Percentiles rank a stretch among this genome's conserved stretches.
Evolutionary conservation across 2,888 invertebrate species (phyloP).

Genomic region (Chymomyza caudatula): DNA sequence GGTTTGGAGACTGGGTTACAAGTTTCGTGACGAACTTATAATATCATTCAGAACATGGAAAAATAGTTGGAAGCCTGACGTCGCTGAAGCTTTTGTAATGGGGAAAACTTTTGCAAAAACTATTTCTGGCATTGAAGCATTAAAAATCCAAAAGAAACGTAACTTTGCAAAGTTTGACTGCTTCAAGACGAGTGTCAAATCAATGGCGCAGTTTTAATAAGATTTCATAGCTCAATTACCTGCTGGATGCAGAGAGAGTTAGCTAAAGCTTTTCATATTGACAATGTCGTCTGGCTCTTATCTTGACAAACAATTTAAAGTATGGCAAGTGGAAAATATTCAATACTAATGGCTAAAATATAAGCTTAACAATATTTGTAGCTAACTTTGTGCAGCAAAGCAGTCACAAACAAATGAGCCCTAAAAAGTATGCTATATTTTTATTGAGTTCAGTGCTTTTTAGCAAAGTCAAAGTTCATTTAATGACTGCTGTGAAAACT

Average conservation of each 20-base stretch:
- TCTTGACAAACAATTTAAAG: not conserved
- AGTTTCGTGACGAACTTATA: not conserved
- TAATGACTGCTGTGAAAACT: slow-evolving; percentile 42
- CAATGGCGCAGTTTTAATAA: not conserved
- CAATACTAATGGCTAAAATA: not conserved
- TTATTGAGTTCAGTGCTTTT: slow-evolving; percentile 14
- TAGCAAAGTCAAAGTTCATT: slow-evolving; percentile 59
- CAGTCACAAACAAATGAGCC: slow-evolving; percentile 8
- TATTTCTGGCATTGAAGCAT: slow-evolving; percentile 11
- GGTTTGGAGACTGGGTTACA: not conserved
- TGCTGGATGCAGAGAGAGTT: not conserved
- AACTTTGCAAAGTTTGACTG: not conserved
- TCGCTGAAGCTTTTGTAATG: not conserved
- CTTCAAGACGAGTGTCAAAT: not conserved
- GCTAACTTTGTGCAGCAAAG: not conserved
- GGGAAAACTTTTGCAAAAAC: slow-evolving; percentile 3
- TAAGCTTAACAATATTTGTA: no score
- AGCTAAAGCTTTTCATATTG: not conserved
- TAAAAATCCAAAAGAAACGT: slow-evolving; percentile 19
- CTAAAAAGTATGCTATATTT: slow-evolving; percentile 45
- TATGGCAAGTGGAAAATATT: not conserved
- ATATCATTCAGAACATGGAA: not conserved
- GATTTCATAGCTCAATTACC: not conserved
- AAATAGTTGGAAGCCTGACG: not conserved
- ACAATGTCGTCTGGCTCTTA: no score